These are phyloP conservation scores for Lagocephalus sceleratus DNA, from an alignment of 2,797 vertebrate genomes.

Conservation along the genomic window DNA sequence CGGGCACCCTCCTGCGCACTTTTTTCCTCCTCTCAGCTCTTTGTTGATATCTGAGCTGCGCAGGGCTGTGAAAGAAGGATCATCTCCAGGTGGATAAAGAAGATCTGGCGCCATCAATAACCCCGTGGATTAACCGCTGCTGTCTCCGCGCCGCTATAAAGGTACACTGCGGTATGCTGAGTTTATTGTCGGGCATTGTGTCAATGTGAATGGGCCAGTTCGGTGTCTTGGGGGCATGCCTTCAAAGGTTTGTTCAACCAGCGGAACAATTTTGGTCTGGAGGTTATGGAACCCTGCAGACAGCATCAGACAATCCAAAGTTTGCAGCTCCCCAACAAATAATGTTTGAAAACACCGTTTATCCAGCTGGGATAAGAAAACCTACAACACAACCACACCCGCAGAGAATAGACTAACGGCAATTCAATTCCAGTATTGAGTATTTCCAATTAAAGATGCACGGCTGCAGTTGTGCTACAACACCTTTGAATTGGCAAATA, in stretches of 20 bases:
- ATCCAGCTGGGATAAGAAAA: too few species aligned
- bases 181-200: conserved; percentile 46
- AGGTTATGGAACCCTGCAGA: too few species aligned
- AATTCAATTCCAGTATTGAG: too few species aligned
- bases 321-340: too few species aligned
- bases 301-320: too few species aligned
- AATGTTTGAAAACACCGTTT: too few species aligned
- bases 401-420: too few species aligned
- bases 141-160: conserved; percentile 52
- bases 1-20: conserved; percentile 23
- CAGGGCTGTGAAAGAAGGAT: conserved; percentile 53
- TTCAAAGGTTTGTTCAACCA: conserved; percentile 7
- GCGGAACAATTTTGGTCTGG: conserved; percentile 2
- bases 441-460: too few species aligned
- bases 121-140: conserved; percentile 58
- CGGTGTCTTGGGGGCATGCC: conserved; percentile 10
- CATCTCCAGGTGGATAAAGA: conserved; percentile 63
- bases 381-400: too few species aligned
- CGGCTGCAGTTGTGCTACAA: too few species aligned
- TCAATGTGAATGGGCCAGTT: conserved; percentile 27
- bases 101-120: conserved; percentile 57
- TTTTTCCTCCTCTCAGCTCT: conserved; percentile 36
- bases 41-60: conserved; percentile 48
- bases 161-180: conserved; percentile 42
- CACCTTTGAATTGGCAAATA: too few species aligned